A percentile compares a stretch with the other conserved stretches of the same genome.
phyloP scores from a whole-genome alignment of 2,113 vertebrate genomes.

The Thamnaconus septentrionalis region DNA sequence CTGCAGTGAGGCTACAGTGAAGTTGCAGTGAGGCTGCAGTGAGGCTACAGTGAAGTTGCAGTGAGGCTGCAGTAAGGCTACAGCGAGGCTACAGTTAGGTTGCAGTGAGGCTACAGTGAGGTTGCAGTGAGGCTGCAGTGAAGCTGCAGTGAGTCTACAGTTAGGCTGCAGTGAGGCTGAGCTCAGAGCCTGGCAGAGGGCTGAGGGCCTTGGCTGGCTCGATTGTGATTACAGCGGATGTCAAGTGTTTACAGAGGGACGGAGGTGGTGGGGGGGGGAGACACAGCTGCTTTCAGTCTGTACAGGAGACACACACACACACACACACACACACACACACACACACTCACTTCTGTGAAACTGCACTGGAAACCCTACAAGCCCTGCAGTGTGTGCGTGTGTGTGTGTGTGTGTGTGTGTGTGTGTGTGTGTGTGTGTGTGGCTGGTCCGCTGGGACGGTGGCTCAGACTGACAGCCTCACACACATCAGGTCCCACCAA shows the following conservation, averaged over 20 bases:
- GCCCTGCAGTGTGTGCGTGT: slow-evolving; percentile 67
- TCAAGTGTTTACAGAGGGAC: slow-evolving; percentile 69
- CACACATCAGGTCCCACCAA: slow-evolving; percentile 49
- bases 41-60: too few species aligned
- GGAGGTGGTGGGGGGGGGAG: slow-evolving; percentile 19
- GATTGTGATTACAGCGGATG: slow-evolving; percentile 73
- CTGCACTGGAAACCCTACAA: slow-evolving; percentile 69
- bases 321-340: slow-evolving; percentile 35
- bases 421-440: too few species aligned
- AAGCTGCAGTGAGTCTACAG: too few species aligned
- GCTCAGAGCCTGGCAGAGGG: slow-evolving; percentile 61
- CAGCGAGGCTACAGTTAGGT: too few species aligned
- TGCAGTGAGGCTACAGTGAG: too few species aligned
- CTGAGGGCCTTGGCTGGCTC: slow-evolving; percentile 58
- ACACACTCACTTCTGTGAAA: slow-evolving; percentile 59
- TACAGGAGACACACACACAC: slow-evolving; percentile 41
- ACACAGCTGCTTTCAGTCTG: slow-evolving; percentile 76
- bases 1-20: too few species aligned
- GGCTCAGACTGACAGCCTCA: slow-evolving; percentile 61
- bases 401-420: slow-evolving; percentile 34
- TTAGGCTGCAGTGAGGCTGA: not conserved
- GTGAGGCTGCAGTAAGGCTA: too few species aligned
- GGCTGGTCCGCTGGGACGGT: slow-evolving; percentile 64
- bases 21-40: too few species aligned
- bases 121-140: too few species aligned